phyloP scores from a whole-genome alignment of 2,113 vertebrate genomes.

The Zosterops japonicus region DNA sequence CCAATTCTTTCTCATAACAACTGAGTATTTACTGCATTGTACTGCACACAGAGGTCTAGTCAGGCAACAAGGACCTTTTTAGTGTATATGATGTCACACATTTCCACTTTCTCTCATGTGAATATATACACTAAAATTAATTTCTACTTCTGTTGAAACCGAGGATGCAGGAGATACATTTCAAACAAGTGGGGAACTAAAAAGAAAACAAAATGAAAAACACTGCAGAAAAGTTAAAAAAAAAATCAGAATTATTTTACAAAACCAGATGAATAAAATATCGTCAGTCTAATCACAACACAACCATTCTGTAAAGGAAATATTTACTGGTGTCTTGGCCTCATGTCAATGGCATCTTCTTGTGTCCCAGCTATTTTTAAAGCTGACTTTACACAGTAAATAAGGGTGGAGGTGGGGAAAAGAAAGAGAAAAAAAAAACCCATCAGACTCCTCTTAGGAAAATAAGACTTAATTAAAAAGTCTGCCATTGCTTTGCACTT shows the following conservation, averaged over 20 bases:
- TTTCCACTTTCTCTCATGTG: neutral
- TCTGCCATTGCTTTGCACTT: slow-evolving; percentile 46
- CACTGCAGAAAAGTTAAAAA: neutral
- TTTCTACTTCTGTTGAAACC: neutral
- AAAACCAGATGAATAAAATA: neutral
- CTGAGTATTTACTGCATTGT: neutral
- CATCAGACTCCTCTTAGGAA: slow-evolving; percentile 43
- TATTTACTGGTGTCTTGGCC: neutral
- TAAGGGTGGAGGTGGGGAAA: slow-evolving; percentile 13
- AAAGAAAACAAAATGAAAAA: neutral
- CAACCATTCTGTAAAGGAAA: neutral
- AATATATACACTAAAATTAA: neutral
- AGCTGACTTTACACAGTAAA: neutral
- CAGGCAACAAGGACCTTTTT: neutral
- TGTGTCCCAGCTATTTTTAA: slow-evolving; percentile 10
- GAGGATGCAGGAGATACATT: neutral
- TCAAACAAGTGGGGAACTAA: neutral
- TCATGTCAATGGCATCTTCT: neutral
- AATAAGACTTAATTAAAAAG: slow-evolving; percentile 62
- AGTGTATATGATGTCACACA: neutral
- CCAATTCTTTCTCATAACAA: neutral
- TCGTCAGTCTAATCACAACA: neutral
- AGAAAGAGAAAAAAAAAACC: neutral
- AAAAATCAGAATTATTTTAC: neutral
- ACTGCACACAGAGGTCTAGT: neutral